Base-by-base conservation (phyloP, 2,113 vertebrate species). In the Emydocephalus ijimae region DNA sequence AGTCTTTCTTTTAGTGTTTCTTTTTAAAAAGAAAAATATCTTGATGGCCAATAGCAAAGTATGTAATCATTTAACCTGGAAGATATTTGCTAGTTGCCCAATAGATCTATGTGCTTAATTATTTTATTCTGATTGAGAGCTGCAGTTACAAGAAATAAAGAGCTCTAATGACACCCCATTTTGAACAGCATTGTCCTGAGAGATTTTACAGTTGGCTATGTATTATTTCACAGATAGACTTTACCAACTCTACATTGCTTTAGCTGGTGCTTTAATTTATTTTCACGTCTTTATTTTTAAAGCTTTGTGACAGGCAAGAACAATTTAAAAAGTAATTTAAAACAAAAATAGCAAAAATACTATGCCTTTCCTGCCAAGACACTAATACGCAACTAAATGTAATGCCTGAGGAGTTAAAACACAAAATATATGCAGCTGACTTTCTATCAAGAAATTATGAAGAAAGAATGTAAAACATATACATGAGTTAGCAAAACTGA, bases 271-370 rank as follows among this genome's bases (percentile, higher is more conserved):
- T 52, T 59, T 92, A 54, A 92, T 92, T 92, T 92, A 92, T 92
- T 59, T 85, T 89, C 57, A 85, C 43, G n/a, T 85, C 55, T 92
- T 92, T 89, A 92, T 85, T 55, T 92, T 81, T 61, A 21, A 89
- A 92, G 55, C 20, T 29, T 89, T 18, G 24, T 89, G 88, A 56
- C 69, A 89, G 29, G 43, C 85, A 43, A 85, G 54, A 92, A 61
- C 92, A 85, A 74, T 74, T 92, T 89, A 48, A 50, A 89, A 92
- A 92, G 61, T 85, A 85, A 85, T 61, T 85, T 86, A 85, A n/a
- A 88, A 29, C 21, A 24, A 59, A 59, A 61, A 59, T 59, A 85
- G 24, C 54, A 9, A 89, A 50, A 50, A 92, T 55, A 48, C 50
- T 26, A 4, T 52, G 34, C 74, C 48, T 54, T 34, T 59, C 5